phyloP scores from a whole-genome alignment of 1,140 invertebrate species.

The Rhagoletis zephyria region DNA sequence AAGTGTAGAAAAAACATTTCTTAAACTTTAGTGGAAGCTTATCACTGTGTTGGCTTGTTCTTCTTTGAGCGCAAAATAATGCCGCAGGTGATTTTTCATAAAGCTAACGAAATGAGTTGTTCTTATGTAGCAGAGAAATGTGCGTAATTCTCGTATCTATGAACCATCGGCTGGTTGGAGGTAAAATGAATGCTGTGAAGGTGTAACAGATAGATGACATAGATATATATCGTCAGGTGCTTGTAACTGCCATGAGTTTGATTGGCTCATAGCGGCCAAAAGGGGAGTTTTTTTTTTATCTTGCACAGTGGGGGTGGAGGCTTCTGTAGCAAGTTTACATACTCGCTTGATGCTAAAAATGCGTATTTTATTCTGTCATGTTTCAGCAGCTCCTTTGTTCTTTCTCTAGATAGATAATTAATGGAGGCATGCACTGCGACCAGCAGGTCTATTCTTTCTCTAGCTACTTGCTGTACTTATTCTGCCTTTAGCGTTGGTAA shows the following conservation, averaged over 20 bases:
- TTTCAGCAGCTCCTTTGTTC: background rate
- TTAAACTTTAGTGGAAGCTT: background rate
- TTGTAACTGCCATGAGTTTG: constrained; percentile 17
- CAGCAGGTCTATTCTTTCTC: too few species aligned
- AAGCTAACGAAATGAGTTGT: constrained; percentile 29
- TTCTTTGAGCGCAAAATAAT: constrained; percentile 15
- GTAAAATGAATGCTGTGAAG: constrained; percentile 24
- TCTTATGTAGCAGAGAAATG: background rate
- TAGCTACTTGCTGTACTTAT: too few species aligned
- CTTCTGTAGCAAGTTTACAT: background rate
- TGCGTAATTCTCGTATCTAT: background rate
- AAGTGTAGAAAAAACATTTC: background rate
- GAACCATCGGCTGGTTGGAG: background rate
- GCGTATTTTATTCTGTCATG: background rate
- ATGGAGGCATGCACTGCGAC: too few species aligned
- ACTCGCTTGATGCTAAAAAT: background rate
- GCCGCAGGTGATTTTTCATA: constrained; percentile 32
- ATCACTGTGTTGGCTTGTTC: background rate
- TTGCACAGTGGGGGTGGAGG: background rate
- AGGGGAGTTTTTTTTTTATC: background rate
- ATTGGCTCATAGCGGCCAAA: constrained; percentile 3
- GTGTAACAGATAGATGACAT: constrained; percentile 12
- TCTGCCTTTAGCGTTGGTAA: too few species aligned
- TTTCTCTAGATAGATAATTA: too few species aligned
- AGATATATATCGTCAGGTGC: background rate